Conservation (phyloP, 1,140 invertebrate genomes). For the Bombyx mandarina region DNA sequence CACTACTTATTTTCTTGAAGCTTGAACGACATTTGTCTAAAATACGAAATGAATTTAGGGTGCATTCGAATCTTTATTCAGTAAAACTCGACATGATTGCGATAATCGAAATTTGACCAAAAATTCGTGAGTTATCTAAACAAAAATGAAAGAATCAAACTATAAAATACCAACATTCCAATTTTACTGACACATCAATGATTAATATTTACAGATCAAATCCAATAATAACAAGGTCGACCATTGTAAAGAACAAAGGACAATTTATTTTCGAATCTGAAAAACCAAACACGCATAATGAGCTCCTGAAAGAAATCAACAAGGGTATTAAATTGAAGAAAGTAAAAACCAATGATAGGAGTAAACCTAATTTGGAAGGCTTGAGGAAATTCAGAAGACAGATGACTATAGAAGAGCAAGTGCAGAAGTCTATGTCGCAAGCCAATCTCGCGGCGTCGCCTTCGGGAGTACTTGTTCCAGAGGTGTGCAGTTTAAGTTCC, state of each 20-base stretch:
- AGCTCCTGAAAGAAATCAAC: slow-evolving; percentile 87
- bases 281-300: slow-evolving; percentile 85
- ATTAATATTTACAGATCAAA: slow-evolving; percentile 60
- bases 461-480: slow-evolving; percentile 41
- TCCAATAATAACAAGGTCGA: slow-evolving; percentile 72
- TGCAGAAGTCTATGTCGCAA: slow-evolving; percentile 83
- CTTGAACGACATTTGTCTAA: no score
- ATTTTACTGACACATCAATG: no score
- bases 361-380: slow-evolving; percentile 86
- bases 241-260: slow-evolving; percentile 78
- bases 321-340: slow-evolving; percentile 82
- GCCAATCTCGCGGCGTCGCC: slow-evolving; percentile 70
- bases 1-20: no score
- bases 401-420: slow-evolving; percentile 90
- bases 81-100: no score
- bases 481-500: slow-evolving; percentile 25
- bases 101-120: no score
- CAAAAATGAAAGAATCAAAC: no score
- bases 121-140: no score
- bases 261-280: slow-evolving; percentile 93
- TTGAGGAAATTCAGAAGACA: slow-evolving; percentile 89
- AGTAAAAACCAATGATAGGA: slow-evolving; percentile 87
- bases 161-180: no score
- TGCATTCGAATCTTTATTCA: no score
- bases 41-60: no score